Base-by-base conservation (phyloP, 2,888 invertebrate genomes). In the Parnassius glacialis region DNA sequence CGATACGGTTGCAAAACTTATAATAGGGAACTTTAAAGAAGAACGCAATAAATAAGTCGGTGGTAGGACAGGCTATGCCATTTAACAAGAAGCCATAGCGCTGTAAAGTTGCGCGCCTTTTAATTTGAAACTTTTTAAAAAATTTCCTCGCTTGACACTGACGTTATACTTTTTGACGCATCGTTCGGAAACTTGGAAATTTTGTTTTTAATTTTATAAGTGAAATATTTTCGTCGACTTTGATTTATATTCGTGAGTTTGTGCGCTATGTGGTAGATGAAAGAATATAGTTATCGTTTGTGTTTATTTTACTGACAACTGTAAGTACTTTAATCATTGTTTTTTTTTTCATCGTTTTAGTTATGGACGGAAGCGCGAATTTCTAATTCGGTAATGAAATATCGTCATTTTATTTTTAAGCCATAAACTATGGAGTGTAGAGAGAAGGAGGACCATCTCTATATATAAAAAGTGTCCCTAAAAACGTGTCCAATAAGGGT, bases 1-100 rank as follows among this genome's bases (percentile, higher is more conserved):
- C 71, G 84, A 82, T 73, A 80, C 73, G 75, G 79, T 82, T 78
- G 74, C 70, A 73, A 70, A 80, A 80, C 73, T 81, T 79, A 79
- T 79, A 79, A 80, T 79, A 75, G 78, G 71, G 72, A 73, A 74
- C 76, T 79, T 78, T 78, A 57, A 64, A 66, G 64, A 66, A 65
- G 65, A 64, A 57, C 63, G 64, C 67, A 65, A 66, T 69, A 69
- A 67, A 67, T 67, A 64, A 57, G 64, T 61, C 59, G 16, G 59
- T 45, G 51, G 59, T 55, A 45, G 56, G 16, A 63, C 55, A 65
- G 54, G 45, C 44, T 54, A 45, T 58, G 65, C 61, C 67, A 67
- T 65, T 67, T 65, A 62, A 60, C 59, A 53, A 67, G 59, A 57
- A 64, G 65, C 65, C 65, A 64, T 65, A 52, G 62, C 67, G 64